A percentile compares a stretch with the other conserved stretches of the same genome.
Evolutionary conservation across 30 jellyfish, hydroid and myxozoan genomes (phyloP).

Genomic region (Haliclystus octoradiatus): DNA sequence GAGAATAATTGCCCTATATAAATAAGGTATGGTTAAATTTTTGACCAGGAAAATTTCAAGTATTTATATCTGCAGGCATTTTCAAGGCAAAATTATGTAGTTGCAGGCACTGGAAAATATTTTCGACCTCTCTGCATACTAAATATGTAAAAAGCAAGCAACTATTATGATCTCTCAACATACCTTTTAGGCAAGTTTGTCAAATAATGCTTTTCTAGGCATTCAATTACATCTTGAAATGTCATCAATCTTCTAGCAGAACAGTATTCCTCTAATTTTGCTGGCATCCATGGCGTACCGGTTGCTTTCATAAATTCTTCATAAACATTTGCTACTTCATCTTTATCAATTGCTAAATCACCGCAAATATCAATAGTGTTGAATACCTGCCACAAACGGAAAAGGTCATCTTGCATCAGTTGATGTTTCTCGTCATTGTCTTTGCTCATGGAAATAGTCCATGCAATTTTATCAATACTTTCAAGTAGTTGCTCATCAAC

Average conservation of each 20-base stretch:
- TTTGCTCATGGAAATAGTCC: conserved; percentile 68
- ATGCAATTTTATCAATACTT: conserved; percentile 45
- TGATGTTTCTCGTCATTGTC: conserved; percentile 26
- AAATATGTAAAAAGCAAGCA: no score
- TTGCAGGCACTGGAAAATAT: no score
- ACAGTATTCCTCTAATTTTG: conserved; percentile 51
- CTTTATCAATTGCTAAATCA: conserved; percentile 47
- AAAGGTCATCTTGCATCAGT: conserved; percentile 49
- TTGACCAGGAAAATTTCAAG: no score
- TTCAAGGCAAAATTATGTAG: no score
- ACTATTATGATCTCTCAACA: no score
- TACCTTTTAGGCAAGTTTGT: conserved; percentile 55
- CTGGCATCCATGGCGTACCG: conserved; percentile 96
- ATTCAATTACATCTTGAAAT: conserved; percentile 68
- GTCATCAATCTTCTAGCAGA: conserved; percentile 35
- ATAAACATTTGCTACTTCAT: conserved; percentile 42
- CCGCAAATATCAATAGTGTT: conserved; percentile 62
- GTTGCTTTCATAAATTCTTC: conserved; percentile 67
- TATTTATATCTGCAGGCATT: no score
- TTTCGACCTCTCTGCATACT: no score
- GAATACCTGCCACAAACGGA: conserved; percentile 61
- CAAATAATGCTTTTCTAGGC: conserved; percentile 71
- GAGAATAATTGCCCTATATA: no score
- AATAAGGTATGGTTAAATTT: no score
- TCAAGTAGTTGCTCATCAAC: conserved; percentile 9